These are phyloP conservation scores for Helicoverpa zea DNA, from an alignment of 1,140 invertebrate species.

Conservation along the genomic window DNA sequence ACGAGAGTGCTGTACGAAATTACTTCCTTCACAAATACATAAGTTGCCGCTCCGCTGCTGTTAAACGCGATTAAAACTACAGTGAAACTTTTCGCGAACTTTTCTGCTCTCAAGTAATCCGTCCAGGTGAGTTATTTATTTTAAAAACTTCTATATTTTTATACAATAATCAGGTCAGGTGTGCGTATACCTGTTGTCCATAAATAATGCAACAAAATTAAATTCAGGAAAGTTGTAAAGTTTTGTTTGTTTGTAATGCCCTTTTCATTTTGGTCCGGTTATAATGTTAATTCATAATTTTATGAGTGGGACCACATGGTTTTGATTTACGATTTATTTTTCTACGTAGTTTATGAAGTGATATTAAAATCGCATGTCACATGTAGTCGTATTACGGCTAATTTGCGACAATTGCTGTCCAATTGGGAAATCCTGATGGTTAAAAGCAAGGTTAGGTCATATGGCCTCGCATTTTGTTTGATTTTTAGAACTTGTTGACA, in stretches of 20 bases:
- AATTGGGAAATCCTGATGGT: slow-evolving; percentile 2
- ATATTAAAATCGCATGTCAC: slow-evolving; percentile 20
- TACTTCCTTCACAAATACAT: slow-evolving; percentile 70
- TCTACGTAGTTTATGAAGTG: neutral
- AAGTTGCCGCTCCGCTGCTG: slow-evolving; percentile 67
- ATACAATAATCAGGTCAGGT: slow-evolving; percentile 21
- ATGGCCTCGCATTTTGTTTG: slow-evolving; percentile 32
- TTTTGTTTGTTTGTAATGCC: slow-evolving; percentile 31
- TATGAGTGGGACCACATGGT: slow-evolving; percentile 33
- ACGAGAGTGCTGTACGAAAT: slow-evolving; percentile 6
- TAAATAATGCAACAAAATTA: slow-evolving; percentile 42
- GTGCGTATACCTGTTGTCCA: slow-evolving; percentile 24
- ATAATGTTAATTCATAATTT: slow-evolving; percentile 39
- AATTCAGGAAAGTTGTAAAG: slow-evolving; percentile 27
- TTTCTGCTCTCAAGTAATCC: slow-evolving; percentile 12
- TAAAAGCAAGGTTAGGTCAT: slow-evolving; percentile 37
- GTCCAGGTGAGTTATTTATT: slow-evolving; percentile 44
- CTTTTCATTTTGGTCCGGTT: slow-evolving; percentile 28
- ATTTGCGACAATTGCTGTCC: slow-evolving; percentile 17
- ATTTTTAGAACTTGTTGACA: neutral
- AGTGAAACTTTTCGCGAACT: slow-evolving; percentile 45
- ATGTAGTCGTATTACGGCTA: slow-evolving; percentile 22
- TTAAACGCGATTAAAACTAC: slow-evolving; percentile 26
- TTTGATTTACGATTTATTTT: slow-evolving; percentile 29
- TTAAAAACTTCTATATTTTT: slow-evolving; percentile 7